phyloP scores from a whole-genome alignment of 2,797 vertebrate species.

The Pelochelys cantorii region DNA sequence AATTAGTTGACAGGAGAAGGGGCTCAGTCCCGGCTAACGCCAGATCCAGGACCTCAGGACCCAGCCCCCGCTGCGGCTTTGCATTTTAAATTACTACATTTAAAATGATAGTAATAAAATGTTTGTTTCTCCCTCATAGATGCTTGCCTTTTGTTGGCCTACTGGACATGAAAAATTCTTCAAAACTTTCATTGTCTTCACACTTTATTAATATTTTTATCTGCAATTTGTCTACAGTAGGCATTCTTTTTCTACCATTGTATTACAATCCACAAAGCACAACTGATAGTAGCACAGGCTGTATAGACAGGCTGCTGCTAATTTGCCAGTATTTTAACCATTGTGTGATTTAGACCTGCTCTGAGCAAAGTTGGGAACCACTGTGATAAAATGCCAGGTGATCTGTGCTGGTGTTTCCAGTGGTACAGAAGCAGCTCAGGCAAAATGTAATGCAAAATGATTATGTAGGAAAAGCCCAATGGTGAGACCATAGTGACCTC shows the following conservation, averaged over 20 bases:
- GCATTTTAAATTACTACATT: no score
- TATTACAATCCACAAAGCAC: background rate
- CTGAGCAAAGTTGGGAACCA: background rate
- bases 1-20: no score
- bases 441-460: background rate
- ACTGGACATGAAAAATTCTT: fast-evolving
- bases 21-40: no score
- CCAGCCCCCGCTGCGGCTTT: no score
- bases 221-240: background rate
- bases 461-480: background rate
- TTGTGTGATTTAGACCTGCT: background rate
- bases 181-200: background rate
- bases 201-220: background rate
- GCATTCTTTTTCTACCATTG: background rate
- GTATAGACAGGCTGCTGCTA: background rate
- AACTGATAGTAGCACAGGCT: background rate
- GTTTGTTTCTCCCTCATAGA: background rate
- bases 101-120: background rate
- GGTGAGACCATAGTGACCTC: background rate
- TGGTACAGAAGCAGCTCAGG: background rate
- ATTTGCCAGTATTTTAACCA: background rate
- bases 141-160: fast-evolving
- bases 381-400: background rate
- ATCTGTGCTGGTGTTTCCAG: background rate
- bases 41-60: no score